Evolutionary conservation across 2,888 invertebrate genomes (phyloP), one percentile per base, ranked within the genome.

Genomic region (Polia nebulosa): DNA sequence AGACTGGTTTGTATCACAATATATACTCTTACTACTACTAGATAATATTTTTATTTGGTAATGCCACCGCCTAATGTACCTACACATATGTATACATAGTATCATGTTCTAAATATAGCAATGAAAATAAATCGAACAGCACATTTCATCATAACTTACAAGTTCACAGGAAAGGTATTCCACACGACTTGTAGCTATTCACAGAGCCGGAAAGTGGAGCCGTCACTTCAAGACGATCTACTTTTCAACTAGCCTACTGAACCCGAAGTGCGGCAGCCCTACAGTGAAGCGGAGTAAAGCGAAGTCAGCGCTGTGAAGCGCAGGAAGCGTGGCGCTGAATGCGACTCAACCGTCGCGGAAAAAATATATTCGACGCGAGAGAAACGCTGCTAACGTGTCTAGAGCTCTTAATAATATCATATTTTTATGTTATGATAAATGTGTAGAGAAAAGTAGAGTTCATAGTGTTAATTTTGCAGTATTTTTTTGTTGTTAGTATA

Each of bases 301-400:
- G 51, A 27, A 25, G 66, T 15, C 39, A 52, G 32, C 52, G 52
- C 52, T 32, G 52, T 32, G 20, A 3, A 71, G 65, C 60, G 57
- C 66, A 66, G 76, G 79, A 78, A 80, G 63, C 72, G 77, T 39
- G 66, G 53, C 58, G 56, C 41, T 67, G 63, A 68, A 67, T 61
- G 51, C 61, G 68, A 52, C 59, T 60, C 67, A 44, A 74, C 65
- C 41, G 66, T 75, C 69, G 59, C 60, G 71, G 69, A 79, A 78
- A 72, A 78, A 81, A 78, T 82, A 71, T 75, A 68, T 72, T 78
- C 63, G 81, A 75, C 66, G 61, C 59, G 45, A 61, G 63, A 73
- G 70, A 83, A 67, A 45, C 53, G 67, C 52, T 49, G 3, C 53
- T 32, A 36, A 49, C 36, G 27, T 73, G 39, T 20, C n/a, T 45